Percentiles rank a stretch among this genome's conserved stretches.
Conservation (phyloP, 2,113 vertebrate genomes). For the Emberiza fucata region DNA sequence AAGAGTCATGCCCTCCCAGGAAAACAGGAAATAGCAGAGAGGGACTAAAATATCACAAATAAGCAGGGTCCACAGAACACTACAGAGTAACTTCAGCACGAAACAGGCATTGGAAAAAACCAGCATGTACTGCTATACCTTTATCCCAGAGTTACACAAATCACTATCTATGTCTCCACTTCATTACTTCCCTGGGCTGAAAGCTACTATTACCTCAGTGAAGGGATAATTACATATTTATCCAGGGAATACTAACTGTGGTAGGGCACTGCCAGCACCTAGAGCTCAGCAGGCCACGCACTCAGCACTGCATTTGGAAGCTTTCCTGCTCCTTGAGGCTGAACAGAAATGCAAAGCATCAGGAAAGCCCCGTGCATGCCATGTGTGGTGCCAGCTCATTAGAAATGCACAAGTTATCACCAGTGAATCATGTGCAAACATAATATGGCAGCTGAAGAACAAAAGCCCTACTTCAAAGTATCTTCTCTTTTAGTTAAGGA, state of each 20-base stretch:
- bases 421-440: background rate
- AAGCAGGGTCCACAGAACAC: background rate
- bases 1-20: background rate
- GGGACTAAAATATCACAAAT: background rate
- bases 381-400: background rate
- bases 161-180: background rate
- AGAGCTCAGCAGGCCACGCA: background rate
- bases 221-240: background rate
- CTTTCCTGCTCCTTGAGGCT: background rate
- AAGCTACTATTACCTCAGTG: background rate
- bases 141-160: background rate
- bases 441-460: background rate
- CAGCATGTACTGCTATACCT: rapidly evolving
- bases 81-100: background rate
- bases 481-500: background rate
- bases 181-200: background rate
- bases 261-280: background rate
- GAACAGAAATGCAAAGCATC: background rate
- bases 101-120: background rate
- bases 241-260: rapidly evolving
- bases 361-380: background rate
- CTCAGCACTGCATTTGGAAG: background rate
- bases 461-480: background rate
- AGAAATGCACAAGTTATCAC: background rate
- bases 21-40: background rate